These are phyloP conservation scores for Arrhopalites spinosus DNA, from an alignment of 2,888 invertebrate genomes.

Conservation along the genomic window DNA sequence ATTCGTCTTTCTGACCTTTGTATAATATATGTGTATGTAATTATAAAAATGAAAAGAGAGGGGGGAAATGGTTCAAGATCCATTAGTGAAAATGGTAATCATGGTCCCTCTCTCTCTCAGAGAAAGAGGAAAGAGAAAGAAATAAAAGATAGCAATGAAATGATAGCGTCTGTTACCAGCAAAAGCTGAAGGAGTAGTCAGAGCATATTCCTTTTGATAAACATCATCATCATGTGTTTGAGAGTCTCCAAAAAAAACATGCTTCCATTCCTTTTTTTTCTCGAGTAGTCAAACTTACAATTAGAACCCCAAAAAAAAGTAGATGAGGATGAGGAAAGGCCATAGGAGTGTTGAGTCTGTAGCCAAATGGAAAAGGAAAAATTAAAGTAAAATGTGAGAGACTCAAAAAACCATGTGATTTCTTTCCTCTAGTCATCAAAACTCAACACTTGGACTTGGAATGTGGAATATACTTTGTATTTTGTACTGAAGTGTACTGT, in stretches of 20 bases:
- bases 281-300: not conserved
- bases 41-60: slow-evolving; percentile 30
- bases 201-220: not conserved
- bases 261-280: not conserved
- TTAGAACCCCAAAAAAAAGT: too few species aligned
- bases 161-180: slow-evolving; percentile 3
- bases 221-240: not conserved
- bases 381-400: not conserved
- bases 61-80: slow-evolving; percentile 32
- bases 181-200: not conserved
- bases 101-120: slow-evolving; percentile 22
- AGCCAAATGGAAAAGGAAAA: not conserved
- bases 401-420: not conserved
- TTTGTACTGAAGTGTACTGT: not conserved
- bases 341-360: not conserved
- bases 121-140: not conserved
- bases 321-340: not conserved
- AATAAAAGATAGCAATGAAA: slow-evolving; percentile 23
- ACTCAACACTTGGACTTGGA: not conserved
- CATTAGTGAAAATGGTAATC: slow-evolving; percentile 44
- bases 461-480: not conserved
- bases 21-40: slow-evolving; percentile 5
- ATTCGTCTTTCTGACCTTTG: not conserved
- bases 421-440: not conserved
- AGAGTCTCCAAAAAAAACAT: not conserved